These are phyloP conservation scores for Antheraea assamensis DNA, from an alignment of 2,888 invertebrate genomes.

Conservation along the genomic window DNA sequence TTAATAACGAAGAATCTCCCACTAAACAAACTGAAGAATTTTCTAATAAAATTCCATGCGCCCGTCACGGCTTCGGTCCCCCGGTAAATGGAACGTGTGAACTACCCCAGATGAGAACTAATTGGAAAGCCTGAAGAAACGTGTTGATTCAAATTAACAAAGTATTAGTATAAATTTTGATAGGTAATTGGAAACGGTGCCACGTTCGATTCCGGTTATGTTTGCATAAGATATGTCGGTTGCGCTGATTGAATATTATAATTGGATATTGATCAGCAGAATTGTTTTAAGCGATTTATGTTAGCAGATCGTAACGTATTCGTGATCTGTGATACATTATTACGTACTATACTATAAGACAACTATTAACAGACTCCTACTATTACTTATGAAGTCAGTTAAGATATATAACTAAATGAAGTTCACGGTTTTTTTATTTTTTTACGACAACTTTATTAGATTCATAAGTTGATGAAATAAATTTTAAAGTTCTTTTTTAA, in stretches of 20 bases:
- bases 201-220: constrained; percentile 18
- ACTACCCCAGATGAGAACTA: constrained; percentile 12
- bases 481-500: too few species aligned
- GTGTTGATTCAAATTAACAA: constrained; percentile 33
- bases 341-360: neutral
- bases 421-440: too few species aligned
- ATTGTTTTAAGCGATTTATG: neutral
- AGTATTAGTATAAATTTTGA: constrained; percentile 48
- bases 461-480: too few species aligned
- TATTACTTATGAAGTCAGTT: too few species aligned
- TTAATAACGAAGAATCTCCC: neutral
- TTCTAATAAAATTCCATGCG: constrained; percentile 1
- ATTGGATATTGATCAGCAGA: constrained; percentile 6
- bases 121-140: constrained; percentile 13
- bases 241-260: constrained; percentile 13
- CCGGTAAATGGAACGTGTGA: constrained; percentile 4
- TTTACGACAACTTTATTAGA: too few species aligned
- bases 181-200: constrained; percentile 46
- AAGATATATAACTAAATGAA: too few species aligned
- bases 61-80: neutral
- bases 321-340: neutral
- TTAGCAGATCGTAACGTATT: neutral
- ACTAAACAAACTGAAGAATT: neutral
- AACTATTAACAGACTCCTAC: too few species aligned
- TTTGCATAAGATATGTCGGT: constrained; percentile 18